These are phyloP conservation scores for Chelonus formosanus DNA, from an alignment of 2,888 invertebrate genomes.

Conservation along the genomic window DNA sequence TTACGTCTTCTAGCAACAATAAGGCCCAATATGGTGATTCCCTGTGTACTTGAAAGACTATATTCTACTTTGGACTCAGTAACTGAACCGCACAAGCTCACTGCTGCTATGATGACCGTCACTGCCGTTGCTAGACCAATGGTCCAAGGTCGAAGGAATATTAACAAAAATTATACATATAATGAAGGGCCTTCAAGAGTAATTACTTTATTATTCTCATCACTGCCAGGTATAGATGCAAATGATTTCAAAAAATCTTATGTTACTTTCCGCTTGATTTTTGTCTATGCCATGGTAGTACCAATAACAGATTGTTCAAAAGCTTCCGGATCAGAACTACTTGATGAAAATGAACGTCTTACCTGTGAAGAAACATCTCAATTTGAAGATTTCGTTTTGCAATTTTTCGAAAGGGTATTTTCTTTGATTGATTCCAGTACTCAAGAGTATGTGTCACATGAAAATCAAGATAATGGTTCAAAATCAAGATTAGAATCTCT, in stretches of 20 bases:
- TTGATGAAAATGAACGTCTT: slow-evolving; percentile 80
- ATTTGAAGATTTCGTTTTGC: slow-evolving; percentile 88
- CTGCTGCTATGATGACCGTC: slow-evolving; percentile 77
- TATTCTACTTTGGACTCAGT: slow-evolving; percentile 83
- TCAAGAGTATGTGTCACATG: slow-evolving; percentile 74
- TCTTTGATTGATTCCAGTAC: slow-evolving; percentile 76
- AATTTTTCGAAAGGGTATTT: slow-evolving; percentile 83
- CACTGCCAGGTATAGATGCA: slow-evolving; percentile 89
- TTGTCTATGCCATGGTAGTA: slow-evolving; percentile 79
- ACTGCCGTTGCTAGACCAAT: slow-evolving; percentile 75
- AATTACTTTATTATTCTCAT: slow-evolving; percentile 80
- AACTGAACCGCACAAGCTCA: slow-evolving; percentile 87
- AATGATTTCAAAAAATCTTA: slow-evolving; percentile 84
- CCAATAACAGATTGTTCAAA: slow-evolving; percentile 87
- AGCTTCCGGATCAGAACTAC: slow-evolving; percentile 71
- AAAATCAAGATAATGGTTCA: slow-evolving; percentile 64
- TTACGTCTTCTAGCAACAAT: slow-evolving; percentile 81
- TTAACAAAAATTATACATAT: slow-evolving; percentile 65
- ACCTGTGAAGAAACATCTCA: slow-evolving; percentile 84
- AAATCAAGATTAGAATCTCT: slow-evolving; percentile 77
- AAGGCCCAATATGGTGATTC: slow-evolving; percentile 83
- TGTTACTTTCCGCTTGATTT: slow-evolving; percentile 81
- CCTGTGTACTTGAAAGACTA: slow-evolving; percentile 82
- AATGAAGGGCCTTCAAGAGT: slow-evolving; percentile 84
- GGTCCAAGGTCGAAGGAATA: slow-evolving; percentile 65